These are phyloP conservation scores for Nothobranchius kuhntae DNA, from an alignment of 2,113 vertebrate species.

Conservation along the genomic window DNA sequence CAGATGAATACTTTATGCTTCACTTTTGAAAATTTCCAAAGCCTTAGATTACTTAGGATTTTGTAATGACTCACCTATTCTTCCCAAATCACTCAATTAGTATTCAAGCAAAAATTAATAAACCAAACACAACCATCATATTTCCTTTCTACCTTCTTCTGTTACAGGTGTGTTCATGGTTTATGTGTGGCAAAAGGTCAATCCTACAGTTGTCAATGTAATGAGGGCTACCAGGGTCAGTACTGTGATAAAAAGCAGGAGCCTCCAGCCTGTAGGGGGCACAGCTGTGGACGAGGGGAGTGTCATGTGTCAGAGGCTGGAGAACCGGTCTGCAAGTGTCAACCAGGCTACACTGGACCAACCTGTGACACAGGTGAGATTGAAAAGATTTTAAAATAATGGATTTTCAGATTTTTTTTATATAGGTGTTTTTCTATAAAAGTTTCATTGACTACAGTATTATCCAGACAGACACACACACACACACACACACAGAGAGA, in stretches of 20 bases:
- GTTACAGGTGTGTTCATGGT: conserved; percentile 87
- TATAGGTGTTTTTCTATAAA: too few relatives aligned
- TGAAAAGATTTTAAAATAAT: not conserved
- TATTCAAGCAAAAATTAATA: not conserved
- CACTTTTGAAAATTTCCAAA: not conserved
- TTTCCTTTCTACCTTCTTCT: conserved; percentile 3
- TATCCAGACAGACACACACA: too few relatives aligned
- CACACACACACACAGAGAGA: too few relatives aligned
- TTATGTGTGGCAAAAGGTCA: conserved; percentile 79
- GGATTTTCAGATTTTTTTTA: too few relatives aligned
- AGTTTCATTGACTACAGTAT: too few relatives aligned
- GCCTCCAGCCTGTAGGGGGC: conserved; percentile 83
- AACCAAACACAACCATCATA: not conserved
- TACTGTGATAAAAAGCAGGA: conserved; percentile 88
- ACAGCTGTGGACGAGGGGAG: conserved; percentile 88
- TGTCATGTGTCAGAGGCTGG: conserved; percentile 85
- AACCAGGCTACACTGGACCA: conserved; percentile 83
- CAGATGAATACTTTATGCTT: not conserved
- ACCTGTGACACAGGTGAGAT: conserved; percentile 87
- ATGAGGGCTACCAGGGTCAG: conserved; percentile 84
- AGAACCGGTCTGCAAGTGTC: conserved; percentile 86
- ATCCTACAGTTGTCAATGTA: conserved; percentile 88
- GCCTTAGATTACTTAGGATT: not conserved
- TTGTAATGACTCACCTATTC: too few relatives aligned
- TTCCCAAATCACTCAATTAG: not conserved